Conservation (phyloP, 1,140 invertebrate species). For the Antheraea mylitta region DNA sequence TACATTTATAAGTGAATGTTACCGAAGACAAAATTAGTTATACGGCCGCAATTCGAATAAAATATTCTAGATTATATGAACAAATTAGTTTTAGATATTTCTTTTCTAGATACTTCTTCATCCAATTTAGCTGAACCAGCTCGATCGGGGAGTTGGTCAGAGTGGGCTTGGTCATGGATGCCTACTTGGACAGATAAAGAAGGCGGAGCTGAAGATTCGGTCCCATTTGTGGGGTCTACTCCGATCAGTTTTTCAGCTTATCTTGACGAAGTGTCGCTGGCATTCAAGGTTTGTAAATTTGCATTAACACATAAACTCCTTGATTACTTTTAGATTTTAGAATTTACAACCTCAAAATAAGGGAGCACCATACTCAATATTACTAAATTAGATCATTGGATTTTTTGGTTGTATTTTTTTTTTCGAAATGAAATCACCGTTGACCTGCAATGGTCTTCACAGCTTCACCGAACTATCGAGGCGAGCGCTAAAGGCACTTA, state of each 20-base stretch:
- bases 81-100: too few relatives aligned
- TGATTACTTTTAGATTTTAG: too few relatives aligned
- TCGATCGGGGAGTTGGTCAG: constrained; percentile 48
- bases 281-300: constrained; percentile 46
- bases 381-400: too few relatives aligned
- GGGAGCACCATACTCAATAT: too few relatives aligned
- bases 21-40: not conserved
- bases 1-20: too few relatives aligned
- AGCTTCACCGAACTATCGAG: too few relatives aligned
- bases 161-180: constrained; percentile 69
- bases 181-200: constrained; percentile 46
- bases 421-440: too few relatives aligned
- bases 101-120: constrained; percentile 28
- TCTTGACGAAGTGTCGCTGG: constrained; percentile 46
- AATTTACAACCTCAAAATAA: too few relatives aligned
- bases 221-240: constrained; percentile 30
- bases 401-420: too few relatives aligned
- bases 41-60: not conserved
- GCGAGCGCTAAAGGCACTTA: too few relatives aligned
- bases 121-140: constrained; percentile 39
- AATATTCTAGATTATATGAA: not conserved
- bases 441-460: too few relatives aligned
- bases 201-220: constrained; percentile 34
- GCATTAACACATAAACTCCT: not conserved
- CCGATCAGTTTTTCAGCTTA: constrained; percentile 44